phyloP scores from a whole-genome alignment of 2,113 vertebrate species.

The Pimephales promelas region DNA sequence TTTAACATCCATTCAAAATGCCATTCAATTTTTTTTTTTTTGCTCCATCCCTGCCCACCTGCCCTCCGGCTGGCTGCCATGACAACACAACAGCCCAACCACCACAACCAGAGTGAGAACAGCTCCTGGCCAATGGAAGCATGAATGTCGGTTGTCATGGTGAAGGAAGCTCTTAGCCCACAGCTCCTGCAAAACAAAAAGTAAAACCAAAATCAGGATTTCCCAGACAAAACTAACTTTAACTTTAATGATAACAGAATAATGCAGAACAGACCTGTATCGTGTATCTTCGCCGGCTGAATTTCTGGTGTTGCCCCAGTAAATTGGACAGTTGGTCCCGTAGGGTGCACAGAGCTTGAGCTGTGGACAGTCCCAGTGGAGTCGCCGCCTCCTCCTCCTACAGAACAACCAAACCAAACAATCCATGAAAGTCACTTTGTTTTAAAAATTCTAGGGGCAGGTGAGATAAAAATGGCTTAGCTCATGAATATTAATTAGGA shows the following conservation, averaged over 20 bases:
- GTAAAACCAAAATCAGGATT: constrained; percentile 12
- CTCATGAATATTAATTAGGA: not conserved
- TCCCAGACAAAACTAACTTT: constrained; percentile 2
- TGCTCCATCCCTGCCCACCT: constrained; percentile 76
- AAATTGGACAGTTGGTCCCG: constrained; percentile 86
- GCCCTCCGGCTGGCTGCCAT: constrained; percentile 89
- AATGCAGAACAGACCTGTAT: constrained; percentile 76
- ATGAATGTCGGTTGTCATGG: constrained; percentile 92
- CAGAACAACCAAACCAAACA: constrained; percentile 29
- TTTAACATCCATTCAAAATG: not conserved
- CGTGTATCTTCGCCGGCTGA: constrained; percentile 71
- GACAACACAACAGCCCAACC: constrained; percentile 86
- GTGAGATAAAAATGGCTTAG: not conserved
- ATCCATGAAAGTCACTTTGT: not conserved
- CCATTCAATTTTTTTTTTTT: not conserved
- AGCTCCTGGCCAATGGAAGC: constrained; percentile 95
- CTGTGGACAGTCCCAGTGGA: constrained; percentile 87
- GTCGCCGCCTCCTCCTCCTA: constrained; percentile 83
- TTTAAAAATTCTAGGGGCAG: not conserved
- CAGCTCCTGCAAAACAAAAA: constrained; percentile 75
- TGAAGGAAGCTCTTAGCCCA: constrained; percentile 90
- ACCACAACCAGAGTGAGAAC: constrained; percentile 88
- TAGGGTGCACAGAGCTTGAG: constrained; percentile 86
- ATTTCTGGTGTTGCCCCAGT: constrained; percentile 86
- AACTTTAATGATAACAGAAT: not conserved